These are phyloP conservation scores for Saccostrea echinata DNA, from an alignment of 1,140 invertebrate genomes.

Conservation along the genomic window DNA sequence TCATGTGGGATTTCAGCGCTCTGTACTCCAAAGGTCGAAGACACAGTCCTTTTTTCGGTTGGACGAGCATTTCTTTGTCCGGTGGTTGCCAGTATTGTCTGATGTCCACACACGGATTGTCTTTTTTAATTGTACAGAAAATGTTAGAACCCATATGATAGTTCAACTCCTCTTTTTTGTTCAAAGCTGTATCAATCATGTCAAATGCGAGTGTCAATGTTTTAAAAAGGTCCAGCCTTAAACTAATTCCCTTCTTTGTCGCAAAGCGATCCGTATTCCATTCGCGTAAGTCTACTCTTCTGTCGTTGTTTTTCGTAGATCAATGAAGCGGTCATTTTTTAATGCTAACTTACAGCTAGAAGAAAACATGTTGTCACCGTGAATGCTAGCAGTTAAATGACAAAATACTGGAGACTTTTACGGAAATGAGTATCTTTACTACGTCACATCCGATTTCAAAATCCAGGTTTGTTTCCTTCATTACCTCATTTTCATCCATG, in stretches of 20 bases:
- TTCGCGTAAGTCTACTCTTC: slow-evolving; percentile 1
- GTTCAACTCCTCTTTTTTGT: slow-evolving; percentile 3
- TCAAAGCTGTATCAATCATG: slow-evolving; percentile 14
- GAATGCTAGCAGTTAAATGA: background rate
- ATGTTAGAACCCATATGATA: slow-evolving; percentile 20
- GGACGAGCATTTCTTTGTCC: background rate
- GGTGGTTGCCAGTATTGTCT: background rate
- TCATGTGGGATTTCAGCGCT: background rate
- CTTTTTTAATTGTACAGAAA: slow-evolving; percentile 1
- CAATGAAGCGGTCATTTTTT: background rate
- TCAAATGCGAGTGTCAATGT: background rate
- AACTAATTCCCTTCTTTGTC: background rate
- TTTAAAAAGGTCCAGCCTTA: background rate
- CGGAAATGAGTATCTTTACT: background rate
- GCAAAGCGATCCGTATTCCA: background rate
- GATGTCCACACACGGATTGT: slow-evolving; percentile 37
- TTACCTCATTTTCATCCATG: too few species aligned
- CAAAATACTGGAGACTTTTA: background rate
- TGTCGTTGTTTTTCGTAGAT: background rate
- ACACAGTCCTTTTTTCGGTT: slow-evolving; percentile 2
- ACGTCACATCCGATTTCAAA: background rate
- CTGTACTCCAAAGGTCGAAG: background rate
- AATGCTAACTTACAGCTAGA: background rate
- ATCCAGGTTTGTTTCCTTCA: background rate
- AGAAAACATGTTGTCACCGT: slow-evolving; percentile 34